These are phyloP conservation scores for Steinernema khuongi DNA, from an alignment of 1,140 invertebrate genomes.

Conservation along the genomic window DNA sequence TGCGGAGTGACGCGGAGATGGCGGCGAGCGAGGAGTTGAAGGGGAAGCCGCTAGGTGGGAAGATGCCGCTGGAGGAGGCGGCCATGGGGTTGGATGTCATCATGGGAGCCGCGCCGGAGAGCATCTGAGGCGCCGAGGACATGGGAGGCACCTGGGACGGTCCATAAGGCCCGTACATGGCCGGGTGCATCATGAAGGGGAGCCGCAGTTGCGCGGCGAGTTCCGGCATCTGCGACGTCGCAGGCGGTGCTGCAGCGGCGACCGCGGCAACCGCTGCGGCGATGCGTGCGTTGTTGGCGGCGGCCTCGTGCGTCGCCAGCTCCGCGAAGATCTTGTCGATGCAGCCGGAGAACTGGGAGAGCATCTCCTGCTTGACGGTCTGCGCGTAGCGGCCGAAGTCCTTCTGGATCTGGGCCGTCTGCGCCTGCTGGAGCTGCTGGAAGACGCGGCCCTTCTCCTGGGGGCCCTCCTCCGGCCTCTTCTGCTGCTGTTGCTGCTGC, in stretches of 20 bases:
- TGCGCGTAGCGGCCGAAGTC: constrained; percentile 13
- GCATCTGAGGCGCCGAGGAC: not conserved
- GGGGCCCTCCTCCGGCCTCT: not conserved
- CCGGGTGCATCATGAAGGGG: constrained; percentile 19
- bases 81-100: not conserved
- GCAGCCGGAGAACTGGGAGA: not conserved
- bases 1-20: constrained; percentile 34
- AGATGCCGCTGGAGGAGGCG: not conserved
- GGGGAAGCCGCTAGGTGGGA: not conserved
- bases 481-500: constrained; percentile 27
- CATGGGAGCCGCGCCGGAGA: not conserved
- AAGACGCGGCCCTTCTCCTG: constrained; percentile 13
- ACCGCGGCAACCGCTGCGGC: constrained; percentile 10
- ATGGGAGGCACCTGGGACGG: constrained; percentile 18
- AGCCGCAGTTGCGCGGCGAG: constrained; percentile 9
- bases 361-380: constrained; percentile 18
- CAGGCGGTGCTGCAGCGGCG: constrained; percentile 5
- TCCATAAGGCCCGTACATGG: not conserved
- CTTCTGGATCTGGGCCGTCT: constrained; percentile 19
- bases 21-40: not conserved
- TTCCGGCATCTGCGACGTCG: not conserved
- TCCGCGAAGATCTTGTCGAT: constrained; percentile 19
- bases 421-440: constrained; percentile 18
- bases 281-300: constrained; percentile 12
- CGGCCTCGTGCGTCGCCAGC: constrained; percentile 13